Conservation (phyloP, 2,888 invertebrate species). For the Nomada goodeniana region DNA sequence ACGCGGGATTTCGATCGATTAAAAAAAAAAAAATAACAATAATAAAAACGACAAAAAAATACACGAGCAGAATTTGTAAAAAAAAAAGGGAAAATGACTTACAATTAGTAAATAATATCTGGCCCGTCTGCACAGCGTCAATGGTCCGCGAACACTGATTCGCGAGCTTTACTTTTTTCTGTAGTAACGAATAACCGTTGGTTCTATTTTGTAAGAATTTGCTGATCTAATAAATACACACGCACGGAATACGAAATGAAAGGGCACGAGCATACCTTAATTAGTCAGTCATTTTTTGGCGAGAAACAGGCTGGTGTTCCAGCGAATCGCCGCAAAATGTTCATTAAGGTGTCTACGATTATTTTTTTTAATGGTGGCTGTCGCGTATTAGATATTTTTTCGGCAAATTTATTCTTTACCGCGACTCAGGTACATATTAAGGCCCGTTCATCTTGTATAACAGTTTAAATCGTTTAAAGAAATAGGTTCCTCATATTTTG, state of each 20-base stretch:
- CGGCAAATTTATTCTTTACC: conserved; percentile 70
- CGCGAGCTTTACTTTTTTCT: conserved; percentile 13
- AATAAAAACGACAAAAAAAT: conserved; percentile 37
- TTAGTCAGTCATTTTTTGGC: conserved; percentile 45
- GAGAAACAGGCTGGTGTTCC: conserved; percentile 33
- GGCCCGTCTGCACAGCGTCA: conserved; percentile 59
- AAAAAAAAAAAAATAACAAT: conserved; percentile 52
- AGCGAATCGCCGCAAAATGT: conserved; percentile 56
- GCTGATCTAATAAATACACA: conserved; percentile 55
- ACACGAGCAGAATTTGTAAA: conserved; percentile 52
- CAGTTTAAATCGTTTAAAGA: conserved; percentile 65
- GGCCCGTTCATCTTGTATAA: conserved; percentile 79
- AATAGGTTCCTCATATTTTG: conserved; percentile 52
- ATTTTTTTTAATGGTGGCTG: conserved; percentile 65
- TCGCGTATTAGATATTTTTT: conserved; percentile 70
- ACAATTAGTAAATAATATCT: conserved; percentile 56
- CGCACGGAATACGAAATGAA: conserved; percentile 72
- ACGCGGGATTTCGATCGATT: conserved; percentile 61
- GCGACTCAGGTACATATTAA: conserved; percentile 82
- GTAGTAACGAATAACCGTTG: conserved; percentile 45
- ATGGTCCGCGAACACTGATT: conserved; percentile 62
- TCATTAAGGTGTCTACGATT: conserved; percentile 61
- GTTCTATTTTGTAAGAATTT: conserved; percentile 39
- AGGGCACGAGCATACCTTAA: conserved; percentile 70
- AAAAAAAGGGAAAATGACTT: conserved; percentile 46